phyloP scores from a whole-genome alignment of 2,113 vertebrate species.

The Oreotrochilus melanogaster region DNA sequence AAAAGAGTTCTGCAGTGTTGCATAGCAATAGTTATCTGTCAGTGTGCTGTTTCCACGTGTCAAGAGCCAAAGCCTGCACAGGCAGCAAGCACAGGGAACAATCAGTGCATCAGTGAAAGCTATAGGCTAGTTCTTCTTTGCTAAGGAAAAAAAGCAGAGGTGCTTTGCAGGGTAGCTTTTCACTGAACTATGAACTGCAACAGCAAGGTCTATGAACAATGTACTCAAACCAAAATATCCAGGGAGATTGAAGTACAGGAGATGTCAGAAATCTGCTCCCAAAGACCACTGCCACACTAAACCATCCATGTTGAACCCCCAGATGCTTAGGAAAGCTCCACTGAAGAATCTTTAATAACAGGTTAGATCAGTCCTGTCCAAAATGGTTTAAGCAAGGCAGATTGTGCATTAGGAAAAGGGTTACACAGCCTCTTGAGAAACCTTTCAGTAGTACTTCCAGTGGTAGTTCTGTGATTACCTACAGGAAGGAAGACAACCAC shows the following conservation, averaged over 20 bases:
- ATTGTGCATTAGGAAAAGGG: neutral
- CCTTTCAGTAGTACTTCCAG: neutral
- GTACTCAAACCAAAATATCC: neutral
- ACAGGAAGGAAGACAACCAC: neutral
- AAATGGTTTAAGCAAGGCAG: neutral
- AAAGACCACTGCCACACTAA: neutral
- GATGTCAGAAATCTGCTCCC: neutral
- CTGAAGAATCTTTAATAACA: neutral
- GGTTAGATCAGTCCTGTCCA: neutral
- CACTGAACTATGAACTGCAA: neutral
- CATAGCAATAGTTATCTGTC: constrained; percentile 69
- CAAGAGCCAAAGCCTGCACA: constrained; percentile 54
- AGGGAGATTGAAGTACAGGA: neutral
- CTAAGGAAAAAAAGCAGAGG: neutral
- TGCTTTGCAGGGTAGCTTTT: neutral
- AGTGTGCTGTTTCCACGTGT: constrained; percentile 50
- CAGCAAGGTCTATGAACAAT: neutral
- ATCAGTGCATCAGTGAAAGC: neutral
- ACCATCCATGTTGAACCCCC: neutral
- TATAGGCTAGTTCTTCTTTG: neutral
- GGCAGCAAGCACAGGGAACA: neutral
- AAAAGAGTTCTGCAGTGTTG: constrained; percentile 52
- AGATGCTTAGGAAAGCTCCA: neutral
- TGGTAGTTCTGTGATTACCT: neutral
- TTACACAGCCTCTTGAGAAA: neutral